Conservation (phyloP, 2,797 vertebrate species). For the Clamator glandarius region DNA sequence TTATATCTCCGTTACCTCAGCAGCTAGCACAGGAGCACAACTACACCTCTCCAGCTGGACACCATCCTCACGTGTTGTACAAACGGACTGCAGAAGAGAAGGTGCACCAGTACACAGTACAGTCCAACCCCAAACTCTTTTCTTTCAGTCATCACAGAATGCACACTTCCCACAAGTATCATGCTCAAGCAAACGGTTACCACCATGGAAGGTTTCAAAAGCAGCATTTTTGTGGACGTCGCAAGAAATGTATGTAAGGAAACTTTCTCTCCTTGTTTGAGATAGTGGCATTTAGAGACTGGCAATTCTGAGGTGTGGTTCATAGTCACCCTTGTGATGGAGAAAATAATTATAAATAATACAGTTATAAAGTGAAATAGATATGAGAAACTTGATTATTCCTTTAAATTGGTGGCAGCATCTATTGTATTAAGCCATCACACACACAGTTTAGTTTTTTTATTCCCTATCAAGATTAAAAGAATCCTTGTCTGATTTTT, state of each 20-base stretch:
- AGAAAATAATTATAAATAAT: background rate
- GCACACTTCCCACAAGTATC: slow-evolving; percentile 40
- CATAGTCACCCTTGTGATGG: background rate
- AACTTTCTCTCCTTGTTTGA: slow-evolving; percentile 79
- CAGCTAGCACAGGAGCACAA: slow-evolving; percentile 89
- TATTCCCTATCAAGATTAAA: background rate
- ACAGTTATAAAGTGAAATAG: background rate
- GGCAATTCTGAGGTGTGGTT: background rate
- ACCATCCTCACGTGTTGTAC: slow-evolving; percentile 94
- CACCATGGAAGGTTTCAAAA: slow-evolving; percentile 82
- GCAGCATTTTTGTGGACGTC: slow-evolving; percentile 97
- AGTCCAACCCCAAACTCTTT: slow-evolving; percentile 34
- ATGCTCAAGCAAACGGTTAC: slow-evolving; percentile 65
- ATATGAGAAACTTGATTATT: background rate
- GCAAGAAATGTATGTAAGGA: slow-evolving; percentile 99
- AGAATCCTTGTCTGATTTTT: background rate
- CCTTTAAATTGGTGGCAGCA: background rate
- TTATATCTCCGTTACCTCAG: slow-evolving; percentile 91
- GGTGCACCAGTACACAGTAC: slow-evolving; percentile 72
- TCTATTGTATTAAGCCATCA: background rate
- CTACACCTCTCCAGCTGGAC: slow-evolving; percentile 86
- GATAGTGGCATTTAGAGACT: slow-evolving; percentile 9
- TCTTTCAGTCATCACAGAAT: background rate
- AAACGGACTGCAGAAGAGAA: slow-evolving; percentile 88
- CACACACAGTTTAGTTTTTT: background rate